Base-by-base conservation (phyloP, 1,140 invertebrate species). In the Homarus americanus region DNA sequence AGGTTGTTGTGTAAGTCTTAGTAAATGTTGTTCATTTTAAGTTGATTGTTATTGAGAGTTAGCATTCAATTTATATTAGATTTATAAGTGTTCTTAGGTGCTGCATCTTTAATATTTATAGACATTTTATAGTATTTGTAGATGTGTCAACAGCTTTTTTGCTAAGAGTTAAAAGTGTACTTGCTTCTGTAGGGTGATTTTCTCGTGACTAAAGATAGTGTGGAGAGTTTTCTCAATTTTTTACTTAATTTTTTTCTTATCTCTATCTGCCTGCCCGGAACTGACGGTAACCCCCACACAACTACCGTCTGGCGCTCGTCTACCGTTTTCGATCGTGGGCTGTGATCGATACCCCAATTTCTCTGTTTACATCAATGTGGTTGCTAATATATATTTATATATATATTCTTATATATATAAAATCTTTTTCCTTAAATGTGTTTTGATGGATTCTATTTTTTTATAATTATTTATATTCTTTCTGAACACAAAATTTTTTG, bases 201-300 rank as follows among this genome's bases (percentile, higher is more conserved):
- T 41, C 53, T 79, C 38, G 85, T 44, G 58, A 72, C 32, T 49
- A 40, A 79, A 79, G 75, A 66, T 58, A 58, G 44, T 12, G 38
- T 34, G 36, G 75, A 73, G 17, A 69, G n/a, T 73, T 44, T 87
- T 79, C 38, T 78, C 49, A 66, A 41, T 63, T 87, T 87, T 87
- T 87, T 87, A 87, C 85, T 79, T 58, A 87, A 87, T 69, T 63
- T 87, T 87, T 87, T 79, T 87, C 76, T 87, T 73, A 87, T 87
- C 75, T 87, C 85, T 87, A 75, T 87, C 76, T 87, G 85, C 85
- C 34, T 87, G 85, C 85, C 85, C 58, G 85, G 85, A 79, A 87
- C 73, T 87, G 85, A 87, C 85, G 85, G 85, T 87, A 87, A 87
- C 85, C 28, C 58, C 49, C 49, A 66, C 85, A 87, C 85, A 12